These are phyloP conservation scores for Heteromormyrus szaboi DNA, from an alignment of 2,797 vertebrate species.

Conservation along the genomic window DNA sequence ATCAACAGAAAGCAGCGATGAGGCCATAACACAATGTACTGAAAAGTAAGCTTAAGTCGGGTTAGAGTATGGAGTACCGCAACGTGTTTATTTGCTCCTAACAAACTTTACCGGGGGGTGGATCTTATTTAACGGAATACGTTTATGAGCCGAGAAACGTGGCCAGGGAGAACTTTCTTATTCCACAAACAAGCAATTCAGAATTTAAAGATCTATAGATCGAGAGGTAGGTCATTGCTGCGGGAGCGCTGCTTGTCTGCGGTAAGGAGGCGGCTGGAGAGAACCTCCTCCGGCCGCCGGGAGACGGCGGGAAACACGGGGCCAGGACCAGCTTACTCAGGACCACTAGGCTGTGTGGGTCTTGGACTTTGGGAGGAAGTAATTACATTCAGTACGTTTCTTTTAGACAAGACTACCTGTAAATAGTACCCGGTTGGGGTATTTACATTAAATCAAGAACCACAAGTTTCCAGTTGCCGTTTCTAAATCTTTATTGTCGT, in stretches of 20 bases:
- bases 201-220: neutral
- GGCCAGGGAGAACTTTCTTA: neutral
- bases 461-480: neutral
- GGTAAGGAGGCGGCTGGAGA: neutral
- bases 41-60: neutral
- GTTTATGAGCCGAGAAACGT: neutral
- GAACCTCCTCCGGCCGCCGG: neutral
- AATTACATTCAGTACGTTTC: neutral
- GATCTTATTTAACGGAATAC: neutral
- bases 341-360: neutral
- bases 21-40: neutral
- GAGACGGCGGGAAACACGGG: neutral
- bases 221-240: neutral
- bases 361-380: too few species aligned
- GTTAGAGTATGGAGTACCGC: neutral
- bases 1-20: slow-evolving; percentile 1
- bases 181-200: neutral
- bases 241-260: neutral
- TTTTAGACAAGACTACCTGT: neutral
- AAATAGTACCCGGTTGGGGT: neutral
- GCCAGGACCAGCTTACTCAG: neutral
- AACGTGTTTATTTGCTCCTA: neutral
- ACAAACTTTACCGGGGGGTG: neutral
- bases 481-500: slow-evolving; percentile 11
- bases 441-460: neutral